A percentile compares a stretch with the other conserved stretches of the same genome.
These are phyloP conservation scores for Acomys russatus DNA, from an alignment of 2,797 vertebrate genomes.

Conservation along the genomic window DNA sequence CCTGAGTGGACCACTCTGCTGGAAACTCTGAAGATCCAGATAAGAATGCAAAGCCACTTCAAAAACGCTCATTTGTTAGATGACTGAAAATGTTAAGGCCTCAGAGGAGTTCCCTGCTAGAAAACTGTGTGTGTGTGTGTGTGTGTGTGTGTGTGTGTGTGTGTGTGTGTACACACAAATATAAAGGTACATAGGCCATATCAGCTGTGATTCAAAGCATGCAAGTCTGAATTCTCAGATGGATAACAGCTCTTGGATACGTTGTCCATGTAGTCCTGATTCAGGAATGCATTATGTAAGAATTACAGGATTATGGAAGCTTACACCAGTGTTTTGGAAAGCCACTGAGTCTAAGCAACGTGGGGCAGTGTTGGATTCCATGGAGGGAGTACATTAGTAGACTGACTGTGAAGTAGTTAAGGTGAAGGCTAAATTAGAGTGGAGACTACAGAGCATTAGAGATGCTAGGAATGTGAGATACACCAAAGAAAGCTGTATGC, in stretches of 20 bases:
- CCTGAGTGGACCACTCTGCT: not conserved
- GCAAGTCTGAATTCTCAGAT: not conserved
- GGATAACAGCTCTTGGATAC: not conserved
- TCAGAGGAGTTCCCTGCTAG: not conserved
- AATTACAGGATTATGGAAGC: not conserved
- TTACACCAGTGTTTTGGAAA: not conserved
- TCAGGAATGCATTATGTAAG: not conserved
- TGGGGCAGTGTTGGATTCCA: not conserved
- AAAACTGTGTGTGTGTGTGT: too few species aligned
- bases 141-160: too few species aligned
- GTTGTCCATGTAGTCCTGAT: not conserved
- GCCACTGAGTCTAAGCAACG: not conserved
- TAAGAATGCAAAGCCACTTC: not conserved
- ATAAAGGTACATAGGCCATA: not conserved
- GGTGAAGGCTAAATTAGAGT: too few species aligned
- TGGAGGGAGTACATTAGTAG: not conserved
- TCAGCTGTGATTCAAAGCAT: not conserved
- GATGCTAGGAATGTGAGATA: not conserved
- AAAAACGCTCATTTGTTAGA: not conserved
- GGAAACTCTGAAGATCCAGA: not conserved
- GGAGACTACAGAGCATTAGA: not conserved
- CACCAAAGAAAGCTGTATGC: not conserved
- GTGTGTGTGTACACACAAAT: too few species aligned
- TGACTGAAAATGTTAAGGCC: not conserved
- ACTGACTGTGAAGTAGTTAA: not conserved